Percentiles rank a stretch among this genome's conserved stretches.
Conservation (phyloP, 2,888 invertebrate species). For the Acronicta leporina region DNA sequence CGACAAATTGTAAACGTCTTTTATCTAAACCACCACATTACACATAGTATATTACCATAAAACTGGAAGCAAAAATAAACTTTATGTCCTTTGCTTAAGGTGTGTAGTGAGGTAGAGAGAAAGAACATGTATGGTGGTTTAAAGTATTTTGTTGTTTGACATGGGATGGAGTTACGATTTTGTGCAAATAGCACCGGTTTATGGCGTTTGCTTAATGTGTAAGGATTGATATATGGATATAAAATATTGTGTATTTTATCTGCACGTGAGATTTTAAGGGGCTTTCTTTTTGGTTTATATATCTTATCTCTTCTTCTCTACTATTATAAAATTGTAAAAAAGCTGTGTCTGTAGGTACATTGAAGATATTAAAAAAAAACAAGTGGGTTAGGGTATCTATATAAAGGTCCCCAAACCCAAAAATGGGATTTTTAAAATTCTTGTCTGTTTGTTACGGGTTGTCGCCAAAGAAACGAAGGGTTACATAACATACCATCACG, state of each 20-base stretch:
- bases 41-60: conserved; percentile 12
- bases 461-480: no score
- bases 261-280: conserved; percentile 11
- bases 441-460: no score
- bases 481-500: no score
- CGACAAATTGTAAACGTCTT: conserved; percentile 72
- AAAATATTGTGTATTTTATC: conserved; percentile 30
- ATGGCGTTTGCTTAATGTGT: conserved; percentile 48
- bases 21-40: conserved; percentile 58
- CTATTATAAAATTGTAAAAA: no score
- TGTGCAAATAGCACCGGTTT: conserved; percentile 55
- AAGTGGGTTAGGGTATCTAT: no score
- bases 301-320: no score
- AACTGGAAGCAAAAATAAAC: conserved; percentile 13
- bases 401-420: no score
- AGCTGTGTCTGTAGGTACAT: no score
- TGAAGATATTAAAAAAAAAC: no score
- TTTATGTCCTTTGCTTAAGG: neutral
- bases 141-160: conserved; percentile 59
- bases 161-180: conserved; percentile 59
- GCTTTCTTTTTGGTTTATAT: conserved; percentile 3
- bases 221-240: conserved; percentile 26
- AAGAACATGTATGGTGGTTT: conserved; percentile 25
- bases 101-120: neutral
- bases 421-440: no score